phyloP scores from a whole-genome alignment of 2,888 invertebrate species.

The Amphimallon solstitiale region DNA sequence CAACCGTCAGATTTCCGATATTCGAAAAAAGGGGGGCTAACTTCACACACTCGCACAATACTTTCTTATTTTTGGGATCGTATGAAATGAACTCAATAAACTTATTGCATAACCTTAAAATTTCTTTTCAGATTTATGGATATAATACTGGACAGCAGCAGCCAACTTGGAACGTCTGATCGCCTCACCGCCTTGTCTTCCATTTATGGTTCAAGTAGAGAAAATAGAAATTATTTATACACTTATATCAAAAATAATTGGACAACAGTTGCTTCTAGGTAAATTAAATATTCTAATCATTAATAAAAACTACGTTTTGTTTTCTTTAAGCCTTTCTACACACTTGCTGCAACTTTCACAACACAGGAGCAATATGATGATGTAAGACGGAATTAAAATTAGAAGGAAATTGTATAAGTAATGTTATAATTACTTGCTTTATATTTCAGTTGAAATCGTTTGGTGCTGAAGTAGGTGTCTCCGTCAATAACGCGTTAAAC shows the following conservation, averaged over 20 bases:
- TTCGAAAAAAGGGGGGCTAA: too few relatives aligned
- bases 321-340: too few relatives aligned
- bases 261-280: conserved; percentile 5
- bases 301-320: too few relatives aligned
- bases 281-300: neutral
- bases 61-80: too few relatives aligned
- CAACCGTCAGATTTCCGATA: too few relatives aligned
- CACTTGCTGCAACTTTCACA: conserved; percentile 35
- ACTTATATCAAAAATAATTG: conserved; percentile 31
- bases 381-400: conserved; percentile 31
- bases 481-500: conserved; percentile 10
- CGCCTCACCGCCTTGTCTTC: conserved; percentile 2
- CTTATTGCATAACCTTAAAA: too few relatives aligned
- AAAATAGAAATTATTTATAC: conserved; percentile 25
- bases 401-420: too few relatives aligned
- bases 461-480: neutral
- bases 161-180: conserved; percentile 1
- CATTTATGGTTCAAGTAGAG: conserved; percentile 26
- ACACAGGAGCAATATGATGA: conserved; percentile 35
- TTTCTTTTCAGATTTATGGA: conserved; percentile 23
- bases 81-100: too few relatives aligned
- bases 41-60: too few relatives aligned
- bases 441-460: conserved; percentile 25
- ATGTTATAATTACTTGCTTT: neutral
- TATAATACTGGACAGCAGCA: conserved; percentile 15